Conservation (phyloP, 2,888 invertebrate genomes). For the Allygus modestus region DNA sequence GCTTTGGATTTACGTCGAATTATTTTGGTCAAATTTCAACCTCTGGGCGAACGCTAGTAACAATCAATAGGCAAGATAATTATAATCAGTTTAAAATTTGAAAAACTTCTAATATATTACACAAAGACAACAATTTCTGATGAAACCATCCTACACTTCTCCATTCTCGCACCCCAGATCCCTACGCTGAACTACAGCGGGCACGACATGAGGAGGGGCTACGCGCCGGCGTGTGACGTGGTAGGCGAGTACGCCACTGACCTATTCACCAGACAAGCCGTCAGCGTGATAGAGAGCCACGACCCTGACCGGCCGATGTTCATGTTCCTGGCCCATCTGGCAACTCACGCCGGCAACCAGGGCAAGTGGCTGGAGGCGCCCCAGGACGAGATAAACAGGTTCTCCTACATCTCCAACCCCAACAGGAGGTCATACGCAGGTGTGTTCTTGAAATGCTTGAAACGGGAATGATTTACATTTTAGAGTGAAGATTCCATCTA, state of each 20-base stretch:
- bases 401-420: slow-evolving; percentile 83
- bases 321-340: slow-evolving; percentile 77
- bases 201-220: slow-evolving; percentile 75
- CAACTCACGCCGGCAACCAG: slow-evolving; percentile 77
- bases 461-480: too few relatives aligned
- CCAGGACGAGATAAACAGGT: slow-evolving; percentile 81
- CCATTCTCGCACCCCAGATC: not conserved
- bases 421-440: slow-evolving; percentile 86
- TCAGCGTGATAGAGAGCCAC: slow-evolving; percentile 74
- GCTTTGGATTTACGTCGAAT: too few relatives aligned
- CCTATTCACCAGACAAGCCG: slow-evolving; percentile 75
- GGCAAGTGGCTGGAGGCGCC: slow-evolving; percentile 76
- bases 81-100: too few relatives aligned
- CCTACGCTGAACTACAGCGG: slow-evolving; percentile 69
- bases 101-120: too few relatives aligned
- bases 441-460: slow-evolving; percentile 73
- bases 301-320: slow-evolving; percentile 75
- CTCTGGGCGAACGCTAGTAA: too few relatives aligned
- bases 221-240: slow-evolving; percentile 72
- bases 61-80: too few relatives aligned
- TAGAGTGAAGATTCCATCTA: too few relatives aligned
- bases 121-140: too few relatives aligned
- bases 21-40: too few relatives aligned
- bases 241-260: slow-evolving; percentile 76
- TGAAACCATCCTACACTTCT: too few relatives aligned